Evolutionary conservation across 2,797 vertebrate genomes (phyloP).

Genomic region (Sarcophilus harrisii): DNA sequence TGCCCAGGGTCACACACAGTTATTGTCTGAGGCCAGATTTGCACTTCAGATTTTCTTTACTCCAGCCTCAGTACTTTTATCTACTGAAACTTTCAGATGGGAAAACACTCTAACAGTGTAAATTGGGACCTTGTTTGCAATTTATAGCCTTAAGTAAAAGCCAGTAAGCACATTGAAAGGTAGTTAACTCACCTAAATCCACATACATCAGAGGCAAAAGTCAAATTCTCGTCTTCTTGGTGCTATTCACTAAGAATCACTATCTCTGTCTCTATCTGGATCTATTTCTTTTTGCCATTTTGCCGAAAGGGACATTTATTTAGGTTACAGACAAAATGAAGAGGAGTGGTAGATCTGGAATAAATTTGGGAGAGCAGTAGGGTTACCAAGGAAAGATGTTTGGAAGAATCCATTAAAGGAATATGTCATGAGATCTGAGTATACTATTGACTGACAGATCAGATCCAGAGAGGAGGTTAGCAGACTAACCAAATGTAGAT

Average conservation of each 20-base stretch:
- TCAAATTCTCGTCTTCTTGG: background rate
- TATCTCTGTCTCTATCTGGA: background rate
- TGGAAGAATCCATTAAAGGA: too few relatives aligned
- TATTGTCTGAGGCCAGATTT: background rate
- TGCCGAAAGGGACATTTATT: too few relatives aligned
- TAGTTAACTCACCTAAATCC: background rate
- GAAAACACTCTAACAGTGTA: background rate
- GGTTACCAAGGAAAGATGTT: too few relatives aligned
- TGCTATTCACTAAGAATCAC: background rate
- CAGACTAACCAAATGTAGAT: too few relatives aligned
- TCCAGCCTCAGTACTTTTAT: background rate
- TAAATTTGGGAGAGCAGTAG: too few relatives aligned
- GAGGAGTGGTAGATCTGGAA: too few relatives aligned
- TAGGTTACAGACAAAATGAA: too few relatives aligned
- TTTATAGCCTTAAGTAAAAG: background rate
- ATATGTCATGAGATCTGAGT: too few relatives aligned
- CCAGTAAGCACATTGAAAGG: background rate
- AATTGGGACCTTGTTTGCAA: background rate
- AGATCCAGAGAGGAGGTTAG: too few relatives aligned
- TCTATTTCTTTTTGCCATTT: too few relatives aligned
- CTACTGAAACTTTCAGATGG: background rate
- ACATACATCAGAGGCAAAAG: background rate
- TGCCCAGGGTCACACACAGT: background rate
- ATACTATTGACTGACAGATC: too few relatives aligned
- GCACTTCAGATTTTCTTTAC: background rate